Conservation (phyloP, 2,797 vertebrate genomes). For the Falco novaeseelandiae region DNA sequence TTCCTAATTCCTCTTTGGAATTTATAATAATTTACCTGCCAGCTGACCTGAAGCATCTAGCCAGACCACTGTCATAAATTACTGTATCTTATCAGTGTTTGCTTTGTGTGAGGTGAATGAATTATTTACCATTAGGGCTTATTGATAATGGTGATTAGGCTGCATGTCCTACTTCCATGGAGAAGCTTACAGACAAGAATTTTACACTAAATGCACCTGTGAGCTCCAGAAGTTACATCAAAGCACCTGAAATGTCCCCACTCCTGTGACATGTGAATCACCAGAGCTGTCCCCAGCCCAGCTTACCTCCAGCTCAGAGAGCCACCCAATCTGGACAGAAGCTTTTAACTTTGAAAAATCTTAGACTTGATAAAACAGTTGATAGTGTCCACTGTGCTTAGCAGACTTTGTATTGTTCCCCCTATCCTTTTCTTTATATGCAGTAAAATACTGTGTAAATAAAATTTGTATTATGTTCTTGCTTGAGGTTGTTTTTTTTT, state of each 20-base stretch:
- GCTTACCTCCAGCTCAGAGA: not conserved
- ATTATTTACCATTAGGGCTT: slow-evolving; percentile 35
- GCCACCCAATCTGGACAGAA: not conserved
- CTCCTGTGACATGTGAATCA: not conserved
- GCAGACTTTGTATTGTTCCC: not conserved
- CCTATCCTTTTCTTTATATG: not conserved
- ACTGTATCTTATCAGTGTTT: not conserved
- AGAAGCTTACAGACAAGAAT: not conserved
- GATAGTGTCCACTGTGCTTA: not conserved
- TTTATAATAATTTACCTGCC: slow-evolving; percentile 56
- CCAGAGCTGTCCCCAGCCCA: not conserved
- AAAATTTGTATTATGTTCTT: not conserved
- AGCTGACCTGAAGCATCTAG: slow-evolving; percentile 18
- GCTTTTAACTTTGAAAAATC: not conserved
- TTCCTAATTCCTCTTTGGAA: slow-evolving; percentile 27
- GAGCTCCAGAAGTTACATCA: not conserved
- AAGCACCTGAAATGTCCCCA: not conserved
- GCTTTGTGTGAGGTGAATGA: not conserved
- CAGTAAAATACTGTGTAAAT: not conserved
- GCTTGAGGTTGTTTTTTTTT: not conserved
- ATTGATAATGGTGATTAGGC: slow-evolving; percentile 35
- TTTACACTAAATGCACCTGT: not conserved
- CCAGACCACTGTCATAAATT: slow-evolving; percentile 10
- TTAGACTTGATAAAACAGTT: not conserved
- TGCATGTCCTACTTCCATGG: not conserved